These are phyloP conservation scores for Neogobius melanostomus DNA, from an alignment of 2,113 vertebrate genomes.

Conservation along the genomic window DNA sequence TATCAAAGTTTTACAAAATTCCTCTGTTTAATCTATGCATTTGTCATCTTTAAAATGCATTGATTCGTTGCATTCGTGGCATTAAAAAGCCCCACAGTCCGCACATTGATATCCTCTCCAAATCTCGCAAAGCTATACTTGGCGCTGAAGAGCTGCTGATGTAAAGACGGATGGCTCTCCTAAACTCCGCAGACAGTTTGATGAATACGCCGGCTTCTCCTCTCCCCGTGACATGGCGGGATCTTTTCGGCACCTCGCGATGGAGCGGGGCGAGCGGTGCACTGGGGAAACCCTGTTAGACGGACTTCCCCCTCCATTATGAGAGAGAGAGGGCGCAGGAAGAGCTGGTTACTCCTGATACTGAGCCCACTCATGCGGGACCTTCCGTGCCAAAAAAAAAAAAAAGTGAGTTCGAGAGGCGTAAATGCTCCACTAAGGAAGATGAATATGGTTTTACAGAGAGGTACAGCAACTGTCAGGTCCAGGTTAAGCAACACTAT, in stretches of 20 bases:
- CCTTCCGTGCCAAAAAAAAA: slow-evolving; percentile 49
- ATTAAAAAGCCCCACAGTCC: too few relatives aligned
- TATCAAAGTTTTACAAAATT: too few relatives aligned
- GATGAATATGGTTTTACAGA: too few relatives aligned
- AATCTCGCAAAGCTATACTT: slow-evolving; percentile 27
- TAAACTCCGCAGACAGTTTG: slow-evolving; percentile 23
- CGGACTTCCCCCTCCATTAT: slow-evolving; percentile 75
- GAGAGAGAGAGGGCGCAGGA: slow-evolving; percentile 69
- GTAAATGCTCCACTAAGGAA: too few relatives aligned
- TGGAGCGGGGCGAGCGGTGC: slow-evolving; percentile 40
- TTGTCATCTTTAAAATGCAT: too few relatives aligned
- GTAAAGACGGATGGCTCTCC: slow-evolving; percentile 36
- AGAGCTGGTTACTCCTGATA: slow-evolving; percentile 77
- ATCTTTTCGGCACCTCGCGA: slow-evolving; percentile 38
- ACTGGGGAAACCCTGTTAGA: slow-evolving; percentile 64
- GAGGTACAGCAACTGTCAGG: too few relatives aligned
- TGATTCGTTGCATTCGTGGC: too few relatives aligned
- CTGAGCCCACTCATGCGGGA: slow-evolving; percentile 60
- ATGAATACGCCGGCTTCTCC: slow-evolving; percentile 36
- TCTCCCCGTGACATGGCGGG: slow-evolving; percentile 20
- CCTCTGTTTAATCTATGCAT: too few relatives aligned
- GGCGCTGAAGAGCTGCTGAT: slow-evolving; percentile 24
- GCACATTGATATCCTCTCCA: background rate
- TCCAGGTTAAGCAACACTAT: too few relatives aligned
- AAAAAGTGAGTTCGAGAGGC: slow-evolving; percentile 30